Evolutionary conservation across 2,888 invertebrate species (phyloP).

Genomic region (Trachelus tabidus): DNA sequence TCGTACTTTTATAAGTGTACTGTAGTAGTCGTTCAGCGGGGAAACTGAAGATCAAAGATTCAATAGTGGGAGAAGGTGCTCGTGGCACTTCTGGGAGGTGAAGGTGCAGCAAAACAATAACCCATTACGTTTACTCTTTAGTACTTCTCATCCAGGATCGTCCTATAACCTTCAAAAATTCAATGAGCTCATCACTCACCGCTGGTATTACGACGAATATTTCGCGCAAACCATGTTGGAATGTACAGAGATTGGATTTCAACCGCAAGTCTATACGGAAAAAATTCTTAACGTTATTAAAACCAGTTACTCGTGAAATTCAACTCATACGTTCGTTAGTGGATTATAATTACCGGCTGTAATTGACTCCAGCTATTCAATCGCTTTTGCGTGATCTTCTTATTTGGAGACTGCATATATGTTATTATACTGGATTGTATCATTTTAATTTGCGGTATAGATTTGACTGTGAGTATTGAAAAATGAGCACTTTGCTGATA

Average conservation of each 20-base stretch:
- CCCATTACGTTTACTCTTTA: background rate
- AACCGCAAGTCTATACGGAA: constrained; percentile 41
- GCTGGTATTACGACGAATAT: background rate
- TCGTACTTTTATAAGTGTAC: constrained; percentile 20
- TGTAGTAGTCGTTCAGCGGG: background rate
- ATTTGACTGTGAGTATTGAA: background rate
- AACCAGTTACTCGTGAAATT: constrained; percentile 40
- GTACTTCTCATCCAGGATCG: background rate
- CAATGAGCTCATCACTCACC: background rate
- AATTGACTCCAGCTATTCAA: background rate
- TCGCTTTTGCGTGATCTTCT: background rate
- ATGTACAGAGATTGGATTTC: constrained; percentile 51
- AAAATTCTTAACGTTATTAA: constrained; percentile 46
- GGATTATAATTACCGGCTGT: background rate
- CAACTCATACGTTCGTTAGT: constrained; percentile 29
- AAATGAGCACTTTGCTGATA: background rate
- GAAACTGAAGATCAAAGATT: background rate
- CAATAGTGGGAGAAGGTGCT: background rate
- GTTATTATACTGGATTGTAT: background rate
- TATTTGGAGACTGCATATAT: background rate
- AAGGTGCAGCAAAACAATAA: background rate
- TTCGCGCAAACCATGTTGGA: constrained; percentile 25
- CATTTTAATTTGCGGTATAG: background rate
- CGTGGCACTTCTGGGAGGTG: too few species aligned
- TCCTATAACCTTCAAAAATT: background rate